Base-by-base conservation (phyloP, 2,888 invertebrate species). In the Choreutis nemorana region DNA sequence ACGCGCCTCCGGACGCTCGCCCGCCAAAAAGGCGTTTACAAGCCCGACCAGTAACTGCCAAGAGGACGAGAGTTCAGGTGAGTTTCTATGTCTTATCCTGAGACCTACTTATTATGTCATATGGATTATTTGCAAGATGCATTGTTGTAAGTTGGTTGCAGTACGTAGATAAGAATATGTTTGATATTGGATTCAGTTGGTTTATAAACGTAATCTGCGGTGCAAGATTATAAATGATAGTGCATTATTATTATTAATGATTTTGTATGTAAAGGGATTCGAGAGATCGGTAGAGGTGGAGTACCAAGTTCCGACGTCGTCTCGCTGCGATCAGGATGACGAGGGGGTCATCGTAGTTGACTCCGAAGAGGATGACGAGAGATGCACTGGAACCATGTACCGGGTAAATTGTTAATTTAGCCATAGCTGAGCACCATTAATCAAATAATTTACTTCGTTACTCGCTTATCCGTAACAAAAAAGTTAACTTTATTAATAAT, bases 241-340 rank as follows among this genome's bases (percentile, higher is more conserved):
- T 18, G 7, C 6, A 6, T 8, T 18, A 6, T 18, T 18, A 18
- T 7, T 23, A 9, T 2, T 5, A n/a, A 9, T 6, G 10, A 8
- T 12, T 8, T 16, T 15, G 6, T 29, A 24, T 18, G 32, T 37
- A 27, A 38, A 79, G 68, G 82, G 83, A 28, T 83, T 86, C 42
- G 82, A 83, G 32, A 81, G 85, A 38, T 85, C 84, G 2, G 84
- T 84, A 25, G 86, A 87, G 50, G 87, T 88, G n/a, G 90, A 90
- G 51, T 88, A 88, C 55, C 87, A 92, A 72, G 91, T 92, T 33
- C 91, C 92, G 4, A 92, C 92, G 0, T 91, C 91, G 12, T 91
- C 91, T 14, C 91, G 92, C 48, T 84, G 91, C 34, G 92, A 92
- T 55, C 91, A 91, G 54, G 90, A 91, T 48, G 91, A 91, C 52